Evolutionary conservation across 1,140 invertebrate genomes (phyloP).

Genomic region (Cephus cinctus): DNA sequence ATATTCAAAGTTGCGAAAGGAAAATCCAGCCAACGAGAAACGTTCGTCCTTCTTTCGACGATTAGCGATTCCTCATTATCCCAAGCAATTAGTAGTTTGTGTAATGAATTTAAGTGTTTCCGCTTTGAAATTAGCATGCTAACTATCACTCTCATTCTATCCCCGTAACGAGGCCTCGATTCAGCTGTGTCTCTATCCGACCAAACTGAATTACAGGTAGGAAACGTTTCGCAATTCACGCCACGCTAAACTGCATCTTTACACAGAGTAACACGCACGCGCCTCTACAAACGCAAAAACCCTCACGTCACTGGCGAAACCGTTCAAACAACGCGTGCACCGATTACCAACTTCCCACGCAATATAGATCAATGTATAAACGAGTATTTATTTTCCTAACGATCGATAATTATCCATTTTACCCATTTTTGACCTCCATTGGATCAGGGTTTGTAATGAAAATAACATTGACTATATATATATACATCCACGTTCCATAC

Average conservation of each 20-base stretch:
- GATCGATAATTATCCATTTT: no score
- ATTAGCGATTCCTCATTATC: slow-evolving; percentile 43
- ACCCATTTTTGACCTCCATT: no score
- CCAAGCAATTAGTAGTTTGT: slow-evolving; percentile 40
- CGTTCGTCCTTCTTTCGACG: slow-evolving; percentile 41
- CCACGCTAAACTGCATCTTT: slow-evolving; percentile 25
- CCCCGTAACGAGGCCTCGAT: slow-evolving; percentile 20
- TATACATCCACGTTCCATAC: no score
- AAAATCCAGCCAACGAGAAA: no score
- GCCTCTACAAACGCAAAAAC: background rate
- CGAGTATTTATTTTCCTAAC: no score
- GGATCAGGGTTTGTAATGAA: no score
- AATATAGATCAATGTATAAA: no score
- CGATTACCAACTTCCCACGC: no score
- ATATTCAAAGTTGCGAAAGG: no score
- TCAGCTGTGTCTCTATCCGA: slow-evolving; percentile 14
- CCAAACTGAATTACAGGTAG: slow-evolving; percentile 28
- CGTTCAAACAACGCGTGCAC: slow-evolving; percentile 7
- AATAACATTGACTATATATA: no score
- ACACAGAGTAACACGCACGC: no score
- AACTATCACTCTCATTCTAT: slow-evolving; percentile 26
- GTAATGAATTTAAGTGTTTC: slow-evolving; percentile 46
- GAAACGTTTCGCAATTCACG: slow-evolving; percentile 26
- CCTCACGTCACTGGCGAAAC: slow-evolving; percentile 4
- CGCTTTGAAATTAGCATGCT: slow-evolving; percentile 38